Base-by-base conservation (phyloP, 2,888 invertebrate species). In the Stenurella melanura region DNA sequence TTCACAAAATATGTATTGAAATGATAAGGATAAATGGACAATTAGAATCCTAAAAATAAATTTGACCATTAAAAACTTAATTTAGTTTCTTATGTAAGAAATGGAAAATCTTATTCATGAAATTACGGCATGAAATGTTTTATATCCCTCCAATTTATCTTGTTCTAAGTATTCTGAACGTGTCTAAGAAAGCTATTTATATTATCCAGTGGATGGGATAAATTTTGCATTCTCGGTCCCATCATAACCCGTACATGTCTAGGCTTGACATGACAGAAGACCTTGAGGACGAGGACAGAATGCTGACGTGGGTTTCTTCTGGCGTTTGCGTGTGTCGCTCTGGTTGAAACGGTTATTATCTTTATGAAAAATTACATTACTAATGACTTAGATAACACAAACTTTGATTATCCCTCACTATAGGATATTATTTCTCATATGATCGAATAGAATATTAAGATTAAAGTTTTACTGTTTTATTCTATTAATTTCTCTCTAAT, bases 101-200 rank as follows among this genome's bases (percentile, higher is more conserved):
- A 42, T 15, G 42, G 42, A 42, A 42, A 42, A 42, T 42, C 42
- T 42, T 42, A 42, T 15, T 42, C 12, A 42, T 2, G n/a, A 50
- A 50, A 50, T n/a, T 50, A 15, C n/a, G 12, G 50, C 50, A 50
- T n/a, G 50, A n/a, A 50, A n/a, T n/a, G n/a, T 50, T n/a, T 50
- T 50, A 50, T 50, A n/a, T 50, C 50, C n/a, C 50, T n/a, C 3
- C n/a, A 15, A 50, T 50, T 50, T 50, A 50, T 15, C 50, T 50
- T 50, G n/a, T 50, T 50, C n/a, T 50, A n/a, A 50, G 50, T 50
- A 50, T 50, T 50, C 50, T 50, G 50, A 50, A 17, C 50, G 50
- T 50, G 50, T 50, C 50, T n/a, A 50, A 50, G 50, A 50, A 42
- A 50, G 50, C n/a, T n/a, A 50, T 50, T 50, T 50, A 50, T 50